Percentiles rank a stretch among this genome's conserved stretches.
These are phyloP conservation scores for Paramisgurnus dabryanus DNA, from an alignment of 2,113 vertebrate species.

Conservation along the genomic window DNA sequence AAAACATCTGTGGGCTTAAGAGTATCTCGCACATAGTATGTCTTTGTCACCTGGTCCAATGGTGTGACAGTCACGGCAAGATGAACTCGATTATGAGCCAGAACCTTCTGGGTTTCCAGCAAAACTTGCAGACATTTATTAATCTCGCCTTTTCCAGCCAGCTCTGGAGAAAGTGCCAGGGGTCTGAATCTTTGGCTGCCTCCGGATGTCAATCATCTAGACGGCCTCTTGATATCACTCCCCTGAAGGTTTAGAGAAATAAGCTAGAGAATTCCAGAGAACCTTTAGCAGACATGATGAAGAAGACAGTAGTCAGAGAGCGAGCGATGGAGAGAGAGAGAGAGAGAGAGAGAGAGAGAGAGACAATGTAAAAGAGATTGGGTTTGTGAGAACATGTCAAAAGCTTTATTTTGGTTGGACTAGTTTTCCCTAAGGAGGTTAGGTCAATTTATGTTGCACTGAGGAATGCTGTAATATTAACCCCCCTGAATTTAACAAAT, in stretches of 20 bases:
- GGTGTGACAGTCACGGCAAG: slow-evolving; percentile 51
- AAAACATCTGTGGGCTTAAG: slow-evolving; percentile 53
- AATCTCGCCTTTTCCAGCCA: slow-evolving; percentile 49
- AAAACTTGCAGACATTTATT: slow-evolving; percentile 60
- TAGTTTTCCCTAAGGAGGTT: too few relatives aligned
- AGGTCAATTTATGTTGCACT: too few relatives aligned
- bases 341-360: slow-evolving; percentile 37
- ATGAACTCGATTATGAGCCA: slow-evolving; percentile 44
- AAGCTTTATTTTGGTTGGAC: too few relatives aligned
- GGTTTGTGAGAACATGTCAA: too few relatives aligned
- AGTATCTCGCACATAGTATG: slow-evolving; percentile 27
- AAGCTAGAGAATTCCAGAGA: slow-evolving; percentile 66
- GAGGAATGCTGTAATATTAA: too few relatives aligned
- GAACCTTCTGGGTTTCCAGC: slow-evolving; percentile 52
- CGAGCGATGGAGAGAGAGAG: not conserved
- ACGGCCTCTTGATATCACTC: slow-evolving; percentile 51
- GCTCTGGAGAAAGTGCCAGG: slow-evolving; percentile 49
- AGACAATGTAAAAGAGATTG: not conserved
- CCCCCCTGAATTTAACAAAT: too few relatives aligned
- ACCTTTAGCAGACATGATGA: slow-evolving; percentile 38
- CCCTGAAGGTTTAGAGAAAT: slow-evolving; percentile 65
- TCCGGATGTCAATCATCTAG: slow-evolving; percentile 68
- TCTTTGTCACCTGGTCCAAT: slow-evolving; percentile 50
- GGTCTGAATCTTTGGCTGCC: slow-evolving; percentile 52
- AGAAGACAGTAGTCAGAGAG: slow-evolving; percentile 8